Percentiles rank a stretch among this genome's conserved stretches.
phyloP scores from a whole-genome alignment of 2,888 invertebrate species.

The Oligia fasciuncula region DNA sequence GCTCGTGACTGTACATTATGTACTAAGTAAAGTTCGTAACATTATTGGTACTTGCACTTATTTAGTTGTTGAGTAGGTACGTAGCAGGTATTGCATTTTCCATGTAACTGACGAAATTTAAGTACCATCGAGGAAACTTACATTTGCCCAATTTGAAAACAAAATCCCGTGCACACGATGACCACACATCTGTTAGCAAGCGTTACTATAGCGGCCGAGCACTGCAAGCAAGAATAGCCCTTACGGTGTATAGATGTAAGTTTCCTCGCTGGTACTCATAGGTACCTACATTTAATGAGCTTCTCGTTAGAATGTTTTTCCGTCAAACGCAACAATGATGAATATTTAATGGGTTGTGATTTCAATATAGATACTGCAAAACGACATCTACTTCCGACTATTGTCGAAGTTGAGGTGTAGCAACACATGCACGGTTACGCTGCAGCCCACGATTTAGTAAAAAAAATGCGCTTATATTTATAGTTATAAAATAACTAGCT shows the following conservation, averaged over 20 bases:
- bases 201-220: no score
- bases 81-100: not conserved
- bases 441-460: not conserved
- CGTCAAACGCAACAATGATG: slow-evolving; percentile 43
- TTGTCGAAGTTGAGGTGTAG: slow-evolving; percentile 15
- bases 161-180: no score
- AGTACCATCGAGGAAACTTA: no score
- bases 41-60: not conserved
- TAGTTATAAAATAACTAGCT: not conserved
- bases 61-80: not conserved
- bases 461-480: slow-evolving; percentile 2
- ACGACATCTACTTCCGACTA: slow-evolving; percentile 24
- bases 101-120: slow-evolving; percentile 5
- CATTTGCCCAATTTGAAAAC: no score
- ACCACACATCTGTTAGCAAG: no score
- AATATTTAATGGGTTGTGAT: slow-evolving; percentile 40
- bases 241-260: no score
- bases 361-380: slow-evolving; percentile 13
- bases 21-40: not conserved
- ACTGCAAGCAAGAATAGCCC: no score
- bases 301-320: slow-evolving; percentile 16
- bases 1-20: no score
- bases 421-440: not conserved
- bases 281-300: not conserved
- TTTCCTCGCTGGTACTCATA: no score